These are phyloP conservation scores for Cotesia vestalis DNA, from an alignment of 1,140 invertebrate genomes.

Conservation along the genomic window DNA sequence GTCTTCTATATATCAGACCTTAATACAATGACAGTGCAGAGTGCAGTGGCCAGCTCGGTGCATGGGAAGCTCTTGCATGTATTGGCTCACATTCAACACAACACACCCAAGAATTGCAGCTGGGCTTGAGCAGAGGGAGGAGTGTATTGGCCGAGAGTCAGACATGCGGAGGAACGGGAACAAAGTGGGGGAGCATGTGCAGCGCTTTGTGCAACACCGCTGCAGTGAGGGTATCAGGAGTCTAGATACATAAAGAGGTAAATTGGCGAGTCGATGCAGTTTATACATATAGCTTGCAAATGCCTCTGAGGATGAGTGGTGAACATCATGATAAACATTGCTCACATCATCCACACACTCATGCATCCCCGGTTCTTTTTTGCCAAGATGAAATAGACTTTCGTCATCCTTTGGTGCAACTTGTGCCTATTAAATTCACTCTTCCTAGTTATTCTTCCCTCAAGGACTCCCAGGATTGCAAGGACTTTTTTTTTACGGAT, in stretches of 20 bases:
- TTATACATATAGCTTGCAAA: conserved; percentile 32
- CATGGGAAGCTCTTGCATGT: too few relatives aligned
- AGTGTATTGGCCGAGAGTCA: conserved; percentile 7
- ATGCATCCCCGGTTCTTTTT: neutral
- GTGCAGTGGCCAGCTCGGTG: too few relatives aligned
- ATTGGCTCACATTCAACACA: neutral
- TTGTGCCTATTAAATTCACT: too few relatives aligned
- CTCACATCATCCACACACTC: neutral
- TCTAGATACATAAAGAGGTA: conserved; percentile 37
- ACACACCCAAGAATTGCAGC: neutral
- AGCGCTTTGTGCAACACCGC: conserved; percentile 42
- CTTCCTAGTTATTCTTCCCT: too few relatives aligned
- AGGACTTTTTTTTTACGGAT: too few relatives aligned
- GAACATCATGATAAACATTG: neutral
- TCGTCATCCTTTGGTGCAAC: neutral
- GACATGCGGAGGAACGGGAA: neutral
- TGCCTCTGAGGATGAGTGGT: neutral
- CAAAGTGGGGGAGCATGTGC: conserved; percentile 34
- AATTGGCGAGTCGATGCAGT: conserved; percentile 34
- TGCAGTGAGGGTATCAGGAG: conserved; percentile 44
- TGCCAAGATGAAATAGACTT: too few relatives aligned
- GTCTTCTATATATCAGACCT: neutral
- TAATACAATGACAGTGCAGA: neutral
- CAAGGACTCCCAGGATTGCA: too few relatives aligned
- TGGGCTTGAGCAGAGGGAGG: neutral